phyloP scores from a whole-genome alignment of 2,113 vertebrate species.

The Callocephalon fimbriatum region DNA sequence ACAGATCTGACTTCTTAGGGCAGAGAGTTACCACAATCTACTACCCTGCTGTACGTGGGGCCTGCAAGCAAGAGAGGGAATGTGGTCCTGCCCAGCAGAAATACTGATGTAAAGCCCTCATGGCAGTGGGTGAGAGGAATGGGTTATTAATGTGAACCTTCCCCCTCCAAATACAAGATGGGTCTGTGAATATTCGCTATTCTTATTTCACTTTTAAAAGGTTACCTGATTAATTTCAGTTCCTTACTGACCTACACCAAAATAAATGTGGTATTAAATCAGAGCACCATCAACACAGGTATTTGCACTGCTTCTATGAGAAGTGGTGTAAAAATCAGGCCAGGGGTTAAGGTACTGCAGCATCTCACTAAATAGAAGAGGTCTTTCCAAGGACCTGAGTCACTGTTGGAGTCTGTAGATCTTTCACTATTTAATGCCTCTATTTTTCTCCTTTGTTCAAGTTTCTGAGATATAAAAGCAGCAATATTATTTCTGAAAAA shows the following conservation, averaged over 20 bases:
- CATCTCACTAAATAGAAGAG: neutral
- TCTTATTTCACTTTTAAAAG: neutral
- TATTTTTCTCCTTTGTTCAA: slow-evolving; percentile 52
- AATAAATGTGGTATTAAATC: neutral
- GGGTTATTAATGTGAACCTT: neutral
- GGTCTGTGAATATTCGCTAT: neutral
- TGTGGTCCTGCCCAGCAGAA: neutral
- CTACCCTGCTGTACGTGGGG: neutral
- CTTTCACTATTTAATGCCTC: slow-evolving; percentile 1
- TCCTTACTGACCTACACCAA: neutral
- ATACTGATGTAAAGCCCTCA: neutral
- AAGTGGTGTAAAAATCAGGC: neutral
- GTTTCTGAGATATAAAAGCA: slow-evolving; percentile 83
- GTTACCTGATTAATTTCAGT: neutral
- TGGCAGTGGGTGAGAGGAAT: neutral
- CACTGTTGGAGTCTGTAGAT: neutral
- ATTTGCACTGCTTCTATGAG: neutral
- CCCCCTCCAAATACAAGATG: neutral
- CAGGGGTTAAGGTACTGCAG: neutral
- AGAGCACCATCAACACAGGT: neutral
- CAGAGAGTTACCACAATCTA: neutral
- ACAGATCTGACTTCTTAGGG: neutral
- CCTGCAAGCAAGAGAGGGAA: neutral
- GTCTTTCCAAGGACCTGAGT: neutral
- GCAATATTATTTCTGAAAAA: slow-evolving; percentile 73